A percentile compares a stretch with the other conserved stretches of the same genome.
phyloP scores from a whole-genome alignment of 2,888 invertebrate genomes.

The Calliphora vomitoria region DNA sequence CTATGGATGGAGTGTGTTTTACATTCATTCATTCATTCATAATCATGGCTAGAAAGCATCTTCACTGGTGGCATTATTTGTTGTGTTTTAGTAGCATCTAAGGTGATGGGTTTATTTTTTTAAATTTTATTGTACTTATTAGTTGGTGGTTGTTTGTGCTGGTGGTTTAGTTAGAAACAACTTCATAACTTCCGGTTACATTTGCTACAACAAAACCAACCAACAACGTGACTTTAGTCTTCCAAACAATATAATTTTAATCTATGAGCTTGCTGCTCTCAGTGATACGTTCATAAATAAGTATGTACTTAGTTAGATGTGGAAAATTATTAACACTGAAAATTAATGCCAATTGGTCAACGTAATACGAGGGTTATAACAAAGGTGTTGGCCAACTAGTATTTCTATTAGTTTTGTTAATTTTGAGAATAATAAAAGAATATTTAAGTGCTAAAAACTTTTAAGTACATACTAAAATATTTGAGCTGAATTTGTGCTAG shows the following conservation, averaged over 20 bases:
- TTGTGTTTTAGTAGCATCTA: background rate
- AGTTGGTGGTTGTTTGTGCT: background rate
- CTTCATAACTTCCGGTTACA: constrained; percentile 41
- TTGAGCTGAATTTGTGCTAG: no score
- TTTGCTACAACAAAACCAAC: background rate
- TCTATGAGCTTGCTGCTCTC: background rate
- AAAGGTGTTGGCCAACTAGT: no score
- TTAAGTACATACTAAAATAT: no score
- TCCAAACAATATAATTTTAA: background rate
- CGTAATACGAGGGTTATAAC: no score
- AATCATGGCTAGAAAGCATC: background rate
- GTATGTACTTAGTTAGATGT: background rate
- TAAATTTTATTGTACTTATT: background rate
- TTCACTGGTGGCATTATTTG: background rate
- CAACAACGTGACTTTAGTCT: background rate
- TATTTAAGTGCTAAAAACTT: no score
- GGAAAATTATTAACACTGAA: background rate
- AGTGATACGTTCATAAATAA: background rate
- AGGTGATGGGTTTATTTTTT: constrained; percentile 13
- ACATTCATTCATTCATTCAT: background rate
- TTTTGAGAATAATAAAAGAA: no score
- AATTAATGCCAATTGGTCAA: background rate
- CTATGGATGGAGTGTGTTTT: no score
- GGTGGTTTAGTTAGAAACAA: constrained; percentile 25
- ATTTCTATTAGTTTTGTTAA: no score